Percentiles rank a stretch among this genome's conserved stretches.
Conservation (phyloP, 2,888 invertebrate species). For the Proisotoma minuta region DNA sequence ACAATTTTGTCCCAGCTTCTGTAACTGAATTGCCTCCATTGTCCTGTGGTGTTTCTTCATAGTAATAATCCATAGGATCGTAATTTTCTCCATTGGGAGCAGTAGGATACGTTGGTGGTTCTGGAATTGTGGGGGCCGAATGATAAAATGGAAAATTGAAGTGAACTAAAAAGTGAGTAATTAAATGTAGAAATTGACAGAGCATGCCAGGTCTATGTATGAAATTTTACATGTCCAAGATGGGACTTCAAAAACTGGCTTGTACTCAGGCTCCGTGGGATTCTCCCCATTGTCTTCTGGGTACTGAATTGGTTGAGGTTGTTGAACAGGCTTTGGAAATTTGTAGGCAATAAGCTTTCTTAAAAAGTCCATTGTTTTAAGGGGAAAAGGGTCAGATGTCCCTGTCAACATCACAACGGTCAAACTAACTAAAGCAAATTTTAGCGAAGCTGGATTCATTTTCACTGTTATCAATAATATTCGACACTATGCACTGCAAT, state of each 20-base stretch:
- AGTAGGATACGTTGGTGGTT: not conserved
- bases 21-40: too few species aligned
- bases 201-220: too few species aligned
- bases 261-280: not conserved
- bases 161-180: not conserved
- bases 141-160: conserved; percentile 3
- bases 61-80: too few species aligned
- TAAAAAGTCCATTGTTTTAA: not conserved
- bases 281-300: not conserved
- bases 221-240: conserved; percentile 2
- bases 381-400: not conserved
- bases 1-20: too few species aligned
- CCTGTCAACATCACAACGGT: too few species aligned
- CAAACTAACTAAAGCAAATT: too few species aligned
- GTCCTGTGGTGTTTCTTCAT: too few species aligned
- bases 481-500: not conserved
- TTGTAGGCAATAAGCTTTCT: not conserved
- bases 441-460: too few species aligned
- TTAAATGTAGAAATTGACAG: not conserved
- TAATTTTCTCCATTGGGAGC: not conserved
- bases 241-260: conserved; percentile 3
- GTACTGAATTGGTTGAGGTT: not conserved
- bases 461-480: too few species aligned
- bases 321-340: not conserved
- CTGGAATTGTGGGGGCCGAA: not conserved